Percentiles rank a stretch among this genome's conserved stretches.
phyloP scores from a whole-genome alignment of 2,113 vertebrate species.

The Struthio camelus region DNA sequence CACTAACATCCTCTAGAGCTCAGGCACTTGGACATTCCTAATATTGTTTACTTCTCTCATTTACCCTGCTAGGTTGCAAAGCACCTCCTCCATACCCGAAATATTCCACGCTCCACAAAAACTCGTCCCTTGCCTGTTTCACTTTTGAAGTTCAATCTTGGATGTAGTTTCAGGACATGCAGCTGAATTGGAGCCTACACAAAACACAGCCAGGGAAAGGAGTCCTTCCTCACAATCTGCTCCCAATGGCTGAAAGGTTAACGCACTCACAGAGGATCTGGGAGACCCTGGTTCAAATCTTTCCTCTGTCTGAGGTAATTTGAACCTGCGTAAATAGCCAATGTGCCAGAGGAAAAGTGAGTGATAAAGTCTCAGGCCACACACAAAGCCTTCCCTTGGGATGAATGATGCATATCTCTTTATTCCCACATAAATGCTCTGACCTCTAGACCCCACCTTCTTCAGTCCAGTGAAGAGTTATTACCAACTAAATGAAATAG shows the following conservation, averaged over 20 bases:
- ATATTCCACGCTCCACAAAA: neutral
- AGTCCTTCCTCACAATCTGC: neutral
- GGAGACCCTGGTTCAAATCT: constrained; percentile 2
- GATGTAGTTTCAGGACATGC: neutral
- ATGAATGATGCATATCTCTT: neutral
- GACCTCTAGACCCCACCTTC: constrained; percentile 54
- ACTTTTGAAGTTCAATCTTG: neutral
- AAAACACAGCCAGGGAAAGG: neutral
- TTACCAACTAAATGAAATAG: constrained; percentile 6
- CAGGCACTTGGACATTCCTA: neutral
- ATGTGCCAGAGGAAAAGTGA: constrained; percentile 43
- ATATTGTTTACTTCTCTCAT: neutral
- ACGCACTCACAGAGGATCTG: neutral
- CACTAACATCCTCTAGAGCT: neutral
- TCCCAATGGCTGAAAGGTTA: constrained; percentile 6
- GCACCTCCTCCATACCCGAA: neutral
- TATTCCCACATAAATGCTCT: constrained; percentile 47
- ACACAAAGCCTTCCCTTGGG: constrained; percentile 48
- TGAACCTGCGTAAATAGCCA: constrained; percentile 62
- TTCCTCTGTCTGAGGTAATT: constrained; percentile 48
- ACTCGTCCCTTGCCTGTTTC: neutral
- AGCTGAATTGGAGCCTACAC: neutral
- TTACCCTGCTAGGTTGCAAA: neutral
- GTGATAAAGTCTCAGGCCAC: constrained; percentile 64
- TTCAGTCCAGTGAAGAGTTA: constrained; percentile 34